Evolutionary conservation across 2,113 vertebrate species (phyloP).

Genomic region (Lampris incognitus): DNA sequence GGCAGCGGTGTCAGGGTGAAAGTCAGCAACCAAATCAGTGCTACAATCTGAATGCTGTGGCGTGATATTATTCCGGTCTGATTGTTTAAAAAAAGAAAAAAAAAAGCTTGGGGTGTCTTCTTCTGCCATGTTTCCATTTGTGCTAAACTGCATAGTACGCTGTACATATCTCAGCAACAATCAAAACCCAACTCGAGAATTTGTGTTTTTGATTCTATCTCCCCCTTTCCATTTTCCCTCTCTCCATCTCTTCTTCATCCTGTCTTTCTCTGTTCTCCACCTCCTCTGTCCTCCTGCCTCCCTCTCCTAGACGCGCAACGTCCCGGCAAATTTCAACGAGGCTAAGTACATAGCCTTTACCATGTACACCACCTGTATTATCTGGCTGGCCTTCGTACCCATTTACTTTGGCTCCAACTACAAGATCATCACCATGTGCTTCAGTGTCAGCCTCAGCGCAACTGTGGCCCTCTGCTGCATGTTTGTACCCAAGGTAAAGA

Average conservation of each 20-base stretch:
- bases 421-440: conserved; percentile 99
- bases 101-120: background rate
- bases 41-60: background rate
- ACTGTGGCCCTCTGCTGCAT: conserved; percentile 97
- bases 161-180: background rate
- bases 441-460: conserved; percentile 97
- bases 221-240: background rate
- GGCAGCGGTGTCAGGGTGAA: background rate
- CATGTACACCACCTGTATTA: conserved; percentile 99
- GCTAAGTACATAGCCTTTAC: conserved; percentile 99
- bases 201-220: conserved; percentile 11
- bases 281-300: background rate
- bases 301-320: conserved; percentile 88
- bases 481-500: conserved; percentile 93
- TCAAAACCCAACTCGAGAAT: background rate
- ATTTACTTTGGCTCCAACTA: conserved; percentile 99
- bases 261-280: background rate
- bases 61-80: background rate
- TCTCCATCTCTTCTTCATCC: background rate
- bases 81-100: background rate
- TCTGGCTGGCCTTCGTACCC: conserved; percentile 98
- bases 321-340: conserved; percentile 98
- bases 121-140: background rate
- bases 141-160: background rate
- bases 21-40: background rate